Percentiles rank a stretch among this genome's conserved stretches.
Conservation (phyloP, 2,113 vertebrate species). For the Leucoraja erinaceus region DNA sequence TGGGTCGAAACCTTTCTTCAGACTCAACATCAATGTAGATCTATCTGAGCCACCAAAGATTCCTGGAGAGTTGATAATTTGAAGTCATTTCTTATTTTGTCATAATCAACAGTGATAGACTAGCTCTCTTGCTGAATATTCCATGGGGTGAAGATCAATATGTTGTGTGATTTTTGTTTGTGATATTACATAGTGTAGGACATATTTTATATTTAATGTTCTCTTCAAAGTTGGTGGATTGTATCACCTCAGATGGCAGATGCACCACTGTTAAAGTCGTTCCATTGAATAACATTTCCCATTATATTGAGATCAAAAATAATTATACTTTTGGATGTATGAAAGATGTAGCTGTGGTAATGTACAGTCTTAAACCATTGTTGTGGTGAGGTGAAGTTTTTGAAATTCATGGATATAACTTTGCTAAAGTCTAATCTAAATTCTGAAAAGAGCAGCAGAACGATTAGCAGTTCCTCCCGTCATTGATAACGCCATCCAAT, state of each 20-base stretch:
- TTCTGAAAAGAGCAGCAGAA: background rate
- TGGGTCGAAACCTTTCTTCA: no score
- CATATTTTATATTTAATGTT: background rate
- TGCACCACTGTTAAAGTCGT: background rate
- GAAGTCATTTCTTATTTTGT: background rate
- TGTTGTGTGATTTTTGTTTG: background rate
- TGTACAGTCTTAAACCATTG: background rate
- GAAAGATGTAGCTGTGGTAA: background rate
- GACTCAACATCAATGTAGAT: background rate
- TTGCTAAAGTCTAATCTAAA: background rate
- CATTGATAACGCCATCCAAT: background rate
- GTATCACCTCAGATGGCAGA: background rate
- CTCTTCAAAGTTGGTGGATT: background rate
- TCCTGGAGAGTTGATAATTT: background rate
- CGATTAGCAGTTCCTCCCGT: background rate
- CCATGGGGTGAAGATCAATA: background rate
- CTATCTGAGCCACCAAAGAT: background rate
- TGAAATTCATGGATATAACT: background rate
- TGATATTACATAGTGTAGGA: no score
- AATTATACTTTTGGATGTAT: background rate
- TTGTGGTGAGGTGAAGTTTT: background rate
- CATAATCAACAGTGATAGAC: background rate
- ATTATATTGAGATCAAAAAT: background rate
- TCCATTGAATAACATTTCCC: background rate
- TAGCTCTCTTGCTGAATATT: background rate